Evolutionary conservation across 1,140 invertebrate genomes (phyloP), one percentile per base, ranked within the genome.

Genomic region (Phenacoccus solenopsis): DNA sequence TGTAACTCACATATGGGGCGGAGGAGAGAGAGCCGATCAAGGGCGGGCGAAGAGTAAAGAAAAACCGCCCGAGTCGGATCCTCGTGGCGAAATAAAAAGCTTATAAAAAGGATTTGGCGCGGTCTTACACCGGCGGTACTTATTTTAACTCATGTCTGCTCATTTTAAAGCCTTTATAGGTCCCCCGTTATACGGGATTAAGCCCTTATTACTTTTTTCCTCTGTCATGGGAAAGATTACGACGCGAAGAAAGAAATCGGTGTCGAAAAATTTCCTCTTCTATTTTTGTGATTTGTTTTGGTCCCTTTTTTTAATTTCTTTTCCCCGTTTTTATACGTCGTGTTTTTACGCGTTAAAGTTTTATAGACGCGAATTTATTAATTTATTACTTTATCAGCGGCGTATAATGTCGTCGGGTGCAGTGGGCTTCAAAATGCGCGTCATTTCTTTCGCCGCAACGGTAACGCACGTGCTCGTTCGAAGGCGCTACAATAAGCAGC

Each of bases 141-240:
- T 64, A 64, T 64, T 64, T 27, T 27, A 64, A 64, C 59, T 64
- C 59, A 27, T 64, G 59, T 27, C 59, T 64, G 25, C 59, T 64
- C 25, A 64, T 64, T 64, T 64, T 64, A 64, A 64, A 22, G 59
- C 21, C 25, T 64, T 64, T 64, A 64, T 24, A 64, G 59, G 59
- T 64, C 59, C 59, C 25, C 59, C 16, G 59, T 27, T 64, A 24
- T 27, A 27, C 59, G 16, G 59, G 59, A 64, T 64, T 27, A 27
- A 64, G 59, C 22, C 59, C 25, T 64, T 64, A 64, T 64, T 64
- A 64, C 59, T 64, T 64, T 64, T 25, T 64, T 64, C 16, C 9
- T 64, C 59, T 64, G 25, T 24, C 59, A 25, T 13, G 59, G 59
- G 59, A 64, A 64, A 64, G 59, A 64, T 64, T 64, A 64, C 59